phyloP scores from a whole-genome alignment of 2,888 invertebrate species.

The Hedya salicella region DNA sequence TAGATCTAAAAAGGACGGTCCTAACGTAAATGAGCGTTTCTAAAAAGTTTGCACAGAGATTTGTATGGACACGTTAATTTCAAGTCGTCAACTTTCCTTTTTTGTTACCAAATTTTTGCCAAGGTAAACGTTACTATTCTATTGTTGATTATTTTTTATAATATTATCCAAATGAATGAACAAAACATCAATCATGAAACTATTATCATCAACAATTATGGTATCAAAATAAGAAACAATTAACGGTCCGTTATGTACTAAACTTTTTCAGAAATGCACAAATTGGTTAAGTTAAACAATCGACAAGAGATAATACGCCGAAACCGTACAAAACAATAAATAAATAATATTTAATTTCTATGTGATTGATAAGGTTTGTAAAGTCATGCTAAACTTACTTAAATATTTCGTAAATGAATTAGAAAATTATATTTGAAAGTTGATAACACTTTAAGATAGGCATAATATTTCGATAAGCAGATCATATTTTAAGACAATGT shows the following conservation, averaged over 20 bases:
- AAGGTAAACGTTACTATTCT: too few relatives aligned
- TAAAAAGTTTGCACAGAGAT: too few relatives aligned
- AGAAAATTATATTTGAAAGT: conserved; percentile 23
- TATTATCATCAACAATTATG: too few relatives aligned
- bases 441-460: conserved; percentile 16
- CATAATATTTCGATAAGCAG: conserved; percentile 25
- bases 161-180: too few relatives aligned
- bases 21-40: conserved; percentile 24
- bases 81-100: too few relatives aligned
- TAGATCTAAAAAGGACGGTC: conserved; percentile 33
- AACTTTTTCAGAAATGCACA: too few relatives aligned
- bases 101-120: too few relatives aligned
- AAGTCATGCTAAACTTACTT: conserved; percentile 5
- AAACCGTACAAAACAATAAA: not conserved
- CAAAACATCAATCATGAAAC: too few relatives aligned
- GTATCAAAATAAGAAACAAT: too few relatives aligned
- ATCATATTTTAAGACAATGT: conserved; percentile 27
- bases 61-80: too few relatives aligned
- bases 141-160: too few relatives aligned
- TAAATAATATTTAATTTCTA: not conserved
- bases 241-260: too few relatives aligned
- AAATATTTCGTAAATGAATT: conserved; percentile 8
- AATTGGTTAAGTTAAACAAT: conserved; percentile 11
- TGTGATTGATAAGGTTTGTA: not conserved
- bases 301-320: conserved; percentile 6